These are phyloP conservation scores for Poecilobothrus nobilitatus DNA, from an alignment of 2,888 invertebrate species.

Conservation along the genomic window DNA sequence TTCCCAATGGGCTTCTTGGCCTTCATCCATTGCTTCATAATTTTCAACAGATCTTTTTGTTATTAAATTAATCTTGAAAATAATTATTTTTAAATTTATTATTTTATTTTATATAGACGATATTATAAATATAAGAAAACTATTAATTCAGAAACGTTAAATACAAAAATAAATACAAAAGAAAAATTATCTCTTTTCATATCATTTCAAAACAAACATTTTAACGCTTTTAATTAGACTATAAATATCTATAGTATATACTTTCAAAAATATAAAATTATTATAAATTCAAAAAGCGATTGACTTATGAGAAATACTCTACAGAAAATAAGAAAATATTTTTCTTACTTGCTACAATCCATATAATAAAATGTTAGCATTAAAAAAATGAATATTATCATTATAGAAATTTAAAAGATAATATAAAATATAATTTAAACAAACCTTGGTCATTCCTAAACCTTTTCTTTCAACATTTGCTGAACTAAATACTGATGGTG, in stretches of 20 bases:
- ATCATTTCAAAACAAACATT: too few species aligned
- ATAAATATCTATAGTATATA: too few species aligned
- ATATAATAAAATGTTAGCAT: neutral
- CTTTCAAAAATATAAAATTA: too few species aligned
- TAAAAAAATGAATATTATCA: neutral
- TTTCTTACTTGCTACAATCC: neutral
- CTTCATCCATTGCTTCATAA: slow-evolving; percentile 77
- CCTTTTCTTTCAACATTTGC: slow-evolving; percentile 83
- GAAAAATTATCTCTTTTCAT: too few species aligned
- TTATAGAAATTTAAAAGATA: neutral
- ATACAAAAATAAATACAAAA: neutral
- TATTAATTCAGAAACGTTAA: neutral
- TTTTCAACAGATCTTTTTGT: slow-evolving; percentile 69
- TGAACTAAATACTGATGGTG: slow-evolving; percentile 73
- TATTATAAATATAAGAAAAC: too few species aligned
- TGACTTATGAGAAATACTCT: too few species aligned
- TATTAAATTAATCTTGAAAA: slow-evolving; percentile 56
- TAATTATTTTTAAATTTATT: neutral
- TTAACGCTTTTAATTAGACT: too few species aligned
- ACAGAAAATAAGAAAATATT: neutral
- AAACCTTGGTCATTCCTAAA: slow-evolving; percentile 80
- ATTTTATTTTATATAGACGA: too few species aligned
- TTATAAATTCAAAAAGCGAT: too few species aligned
- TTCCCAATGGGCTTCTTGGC: slow-evolving; percentile 97
- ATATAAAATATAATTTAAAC: neutral